These are phyloP conservation scores for Taeniopygia guttata DNA, from an alignment of 2,797 vertebrate species.

Conservation along the genomic window DNA sequence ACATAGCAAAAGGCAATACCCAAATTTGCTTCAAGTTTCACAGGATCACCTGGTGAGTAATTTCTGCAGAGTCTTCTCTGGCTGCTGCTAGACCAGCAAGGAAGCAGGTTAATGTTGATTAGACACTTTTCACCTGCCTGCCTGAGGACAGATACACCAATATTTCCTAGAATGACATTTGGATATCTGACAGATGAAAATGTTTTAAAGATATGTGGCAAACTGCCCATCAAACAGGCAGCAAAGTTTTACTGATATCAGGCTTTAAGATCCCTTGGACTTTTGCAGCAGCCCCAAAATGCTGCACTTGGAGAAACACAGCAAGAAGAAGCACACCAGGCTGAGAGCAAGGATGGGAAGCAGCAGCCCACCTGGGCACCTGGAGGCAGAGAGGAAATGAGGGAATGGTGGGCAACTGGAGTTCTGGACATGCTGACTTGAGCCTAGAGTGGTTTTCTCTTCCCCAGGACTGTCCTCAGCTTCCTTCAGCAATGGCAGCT, in stretches of 20 bases:
- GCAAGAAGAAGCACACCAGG: not conserved
- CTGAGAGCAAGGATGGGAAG: not conserved
- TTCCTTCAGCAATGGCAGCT: not conserved
- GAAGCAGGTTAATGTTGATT: not conserved
- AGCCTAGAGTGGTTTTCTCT: not conserved
- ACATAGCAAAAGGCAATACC: not conserved
- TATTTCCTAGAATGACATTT: not conserved
- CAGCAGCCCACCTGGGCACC: not conserved
- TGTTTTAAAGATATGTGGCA: not conserved
- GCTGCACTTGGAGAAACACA: not conserved
- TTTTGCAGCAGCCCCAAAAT: not conserved
- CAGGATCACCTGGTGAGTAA: not conserved
- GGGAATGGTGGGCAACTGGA: not conserved
- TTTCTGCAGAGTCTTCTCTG: not conserved
- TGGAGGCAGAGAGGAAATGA: not conserved
- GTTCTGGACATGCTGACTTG: fast-evolving
- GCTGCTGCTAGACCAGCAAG: not conserved
- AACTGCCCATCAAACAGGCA: not conserved
- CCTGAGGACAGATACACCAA: not conserved
- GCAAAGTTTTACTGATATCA: not conserved
- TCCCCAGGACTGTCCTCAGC: not conserved
- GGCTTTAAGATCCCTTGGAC: not conserved
- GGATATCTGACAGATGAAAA: not conserved
- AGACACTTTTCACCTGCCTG: not conserved
- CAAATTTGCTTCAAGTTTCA: not conserved